A percentile compares a stretch with the other conserved stretches of the same genome.
phyloP scores from a whole-genome alignment of 2,797 vertebrate species.

The Urocyon cinereoargenteus region DNA sequence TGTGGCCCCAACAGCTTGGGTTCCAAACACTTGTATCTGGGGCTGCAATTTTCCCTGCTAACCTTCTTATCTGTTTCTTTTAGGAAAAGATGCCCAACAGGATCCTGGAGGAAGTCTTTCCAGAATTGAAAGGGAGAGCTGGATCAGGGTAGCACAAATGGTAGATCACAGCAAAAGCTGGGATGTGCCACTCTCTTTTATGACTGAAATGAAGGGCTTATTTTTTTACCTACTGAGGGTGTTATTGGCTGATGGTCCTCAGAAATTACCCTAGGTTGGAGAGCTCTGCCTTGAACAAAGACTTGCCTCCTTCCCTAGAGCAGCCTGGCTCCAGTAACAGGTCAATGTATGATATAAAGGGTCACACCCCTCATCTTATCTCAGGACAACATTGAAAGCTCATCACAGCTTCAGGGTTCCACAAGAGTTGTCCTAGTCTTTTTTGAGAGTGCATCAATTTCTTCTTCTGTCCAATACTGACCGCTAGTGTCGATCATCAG shows the following conservation, averaged over 20 bases:
- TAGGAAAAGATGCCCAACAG: neutral
- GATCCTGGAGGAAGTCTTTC: neutral
- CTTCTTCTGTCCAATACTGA: neutral
- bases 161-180: neutral
- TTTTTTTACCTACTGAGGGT: neutral
- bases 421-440: neutral
- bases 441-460: neutral
- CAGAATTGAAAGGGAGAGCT: neutral
- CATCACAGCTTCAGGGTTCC: neutral
- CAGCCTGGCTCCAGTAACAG: neutral
- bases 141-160: neutral
- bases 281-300: neutral
- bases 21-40: neutral
- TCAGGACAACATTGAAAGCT: neutral
- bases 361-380: neutral
- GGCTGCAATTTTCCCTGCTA: neutral
- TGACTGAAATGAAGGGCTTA: neutral
- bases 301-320: neutral
- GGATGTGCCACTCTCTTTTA: neutral
- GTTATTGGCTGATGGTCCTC: neutral
- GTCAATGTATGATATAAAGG: neutral
- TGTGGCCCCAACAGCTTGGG: neutral
- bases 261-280: neutral
- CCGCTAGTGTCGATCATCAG: neutral
- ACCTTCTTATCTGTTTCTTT: neutral